Conservation (phyloP, 2,888 invertebrate genomes). For the Ecdyonurus torrentis region DNA sequence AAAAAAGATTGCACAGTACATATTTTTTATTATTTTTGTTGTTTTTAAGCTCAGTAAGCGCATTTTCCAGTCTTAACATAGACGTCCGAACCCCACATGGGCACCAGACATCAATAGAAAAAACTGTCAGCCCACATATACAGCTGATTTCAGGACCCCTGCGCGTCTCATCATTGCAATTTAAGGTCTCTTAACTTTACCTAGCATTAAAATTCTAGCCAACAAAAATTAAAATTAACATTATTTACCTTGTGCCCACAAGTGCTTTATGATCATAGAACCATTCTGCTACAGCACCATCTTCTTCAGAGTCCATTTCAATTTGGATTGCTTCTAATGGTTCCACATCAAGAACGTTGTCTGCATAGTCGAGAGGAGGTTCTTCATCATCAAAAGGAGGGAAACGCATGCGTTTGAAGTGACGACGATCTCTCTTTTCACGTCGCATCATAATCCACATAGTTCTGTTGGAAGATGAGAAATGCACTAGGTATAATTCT, state of each 20-base stretch:
- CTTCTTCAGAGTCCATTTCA: conserved; percentile 91
- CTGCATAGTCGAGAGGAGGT: conserved; percentile 97
- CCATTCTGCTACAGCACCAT: conserved; percentile 81
- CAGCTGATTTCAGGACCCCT: conserved; percentile 18
- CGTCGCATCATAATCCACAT: conserved; percentile 99
- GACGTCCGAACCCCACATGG: background rate
- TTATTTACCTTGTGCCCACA: conserved; percentile 60
- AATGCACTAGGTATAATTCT: too few species aligned
- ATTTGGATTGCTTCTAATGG: conserved; percentile 98
- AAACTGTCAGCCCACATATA: conserved; percentile 21
- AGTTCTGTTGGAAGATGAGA: conserved; percentile 38
- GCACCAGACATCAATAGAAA: background rate
- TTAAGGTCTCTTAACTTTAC: too few species aligned
- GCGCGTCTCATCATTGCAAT: conserved; percentile 20
- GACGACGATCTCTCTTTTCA: conserved; percentile 94
- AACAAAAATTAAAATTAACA: too few species aligned
- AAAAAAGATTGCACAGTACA: too few species aligned
- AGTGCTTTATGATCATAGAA: conserved; percentile 97
- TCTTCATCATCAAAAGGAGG: conserved; percentile 99
- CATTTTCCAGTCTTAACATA: background rate
- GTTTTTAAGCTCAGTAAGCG: conserved; percentile 1
- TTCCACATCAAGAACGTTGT: conserved; percentile 97
- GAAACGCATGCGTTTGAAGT: conserved; percentile 98
- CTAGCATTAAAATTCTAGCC: too few species aligned
- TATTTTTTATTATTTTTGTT: too few species aligned